A percentile compares a stretch with the other conserved stretches of the same genome.
phyloP scores from a whole-genome alignment of 2,888 invertebrate genomes.

The Ommatoiulus sabulosus region DNA sequence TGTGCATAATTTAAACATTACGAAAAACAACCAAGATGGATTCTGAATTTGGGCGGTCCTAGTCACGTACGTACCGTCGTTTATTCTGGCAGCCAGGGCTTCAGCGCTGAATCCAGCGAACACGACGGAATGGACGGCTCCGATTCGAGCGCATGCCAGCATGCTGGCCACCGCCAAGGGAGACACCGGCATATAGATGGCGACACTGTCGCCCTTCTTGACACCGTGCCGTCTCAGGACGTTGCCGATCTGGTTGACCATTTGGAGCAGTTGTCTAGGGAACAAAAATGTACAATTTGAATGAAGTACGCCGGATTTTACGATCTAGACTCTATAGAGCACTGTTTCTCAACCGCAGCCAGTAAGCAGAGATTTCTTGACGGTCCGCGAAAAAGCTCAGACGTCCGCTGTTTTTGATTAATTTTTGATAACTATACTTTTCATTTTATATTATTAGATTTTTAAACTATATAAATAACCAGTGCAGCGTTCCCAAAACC shows the following conservation, averaged over 20 bases:
- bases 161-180: constrained; percentile 69
- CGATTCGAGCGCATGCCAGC: constrained; percentile 71
- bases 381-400: no score
- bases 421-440: no score
- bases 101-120: constrained; percentile 72
- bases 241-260: constrained; percentile 67
- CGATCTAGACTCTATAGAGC: no score
- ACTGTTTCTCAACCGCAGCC: no score
- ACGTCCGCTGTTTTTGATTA: no score
- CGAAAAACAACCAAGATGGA: neutral
- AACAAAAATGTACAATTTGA: no score
- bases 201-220: constrained; percentile 69
- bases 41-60: neutral
- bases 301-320: no score
- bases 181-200: constrained; percentile 69
- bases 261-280: constrained; percentile 64
- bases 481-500: no score
- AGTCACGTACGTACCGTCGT: constrained; percentile 65
- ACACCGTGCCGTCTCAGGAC: constrained; percentile 67
- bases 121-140: constrained; percentile 70
- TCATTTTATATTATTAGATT: no score
- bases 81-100: constrained; percentile 69
- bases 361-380: no score
- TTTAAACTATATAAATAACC: neutral
- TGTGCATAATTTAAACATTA: neutral